A percentile compares a stretch with the other conserved stretches of the same genome.
These are phyloP conservation scores for Drosophila simulans DNA, from an alignment of 1,140 invertebrate species.

Conservation along the genomic window DNA sequence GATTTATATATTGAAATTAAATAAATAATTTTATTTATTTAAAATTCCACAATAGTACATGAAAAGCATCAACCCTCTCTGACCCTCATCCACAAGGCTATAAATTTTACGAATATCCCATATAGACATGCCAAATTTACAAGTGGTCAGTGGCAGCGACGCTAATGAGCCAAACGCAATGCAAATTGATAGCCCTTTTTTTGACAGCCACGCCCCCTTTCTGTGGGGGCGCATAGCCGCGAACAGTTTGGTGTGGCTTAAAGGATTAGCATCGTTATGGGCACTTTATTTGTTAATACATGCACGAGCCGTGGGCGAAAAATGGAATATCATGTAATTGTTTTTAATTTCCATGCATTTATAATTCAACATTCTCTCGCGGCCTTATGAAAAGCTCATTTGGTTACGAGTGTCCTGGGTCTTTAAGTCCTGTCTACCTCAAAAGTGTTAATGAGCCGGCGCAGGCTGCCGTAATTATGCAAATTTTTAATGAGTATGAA, in stretches of 20 bases:
- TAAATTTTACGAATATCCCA: constrained; percentile 61
- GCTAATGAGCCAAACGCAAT: constrained; percentile 77
- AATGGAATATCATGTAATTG: constrained; percentile 73
- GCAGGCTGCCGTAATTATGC: constrained; percentile 66
- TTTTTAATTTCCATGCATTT: constrained; percentile 81
- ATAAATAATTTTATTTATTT: no score
- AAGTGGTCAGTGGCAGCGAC: constrained; percentile 62
- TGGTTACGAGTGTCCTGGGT: constrained; percentile 56
- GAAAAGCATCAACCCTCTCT: constrained; percentile 20
- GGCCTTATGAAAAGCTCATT: constrained; percentile 68
- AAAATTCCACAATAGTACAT: no score
- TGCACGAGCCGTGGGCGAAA: constrained; percentile 20
- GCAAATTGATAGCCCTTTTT: constrained; percentile 75
- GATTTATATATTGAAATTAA: no score
- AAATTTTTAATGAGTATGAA: constrained; percentile 81
- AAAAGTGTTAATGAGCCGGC: constrained; percentile 56
- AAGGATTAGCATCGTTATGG: constrained; percentile 80
- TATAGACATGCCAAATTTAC: constrained; percentile 47
- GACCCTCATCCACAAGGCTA: constrained; percentile 26
- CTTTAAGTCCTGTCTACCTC: constrained; percentile 48
- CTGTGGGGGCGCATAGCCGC: neutral
- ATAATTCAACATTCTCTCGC: constrained; percentile 65
- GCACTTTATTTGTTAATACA: constrained; percentile 67
- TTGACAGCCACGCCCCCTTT: constrained; percentile 10
- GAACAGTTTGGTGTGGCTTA: constrained; percentile 55